phyloP scores from a whole-genome alignment of 2,888 invertebrate genomes.

The Eretmocerus hayati region DNA sequence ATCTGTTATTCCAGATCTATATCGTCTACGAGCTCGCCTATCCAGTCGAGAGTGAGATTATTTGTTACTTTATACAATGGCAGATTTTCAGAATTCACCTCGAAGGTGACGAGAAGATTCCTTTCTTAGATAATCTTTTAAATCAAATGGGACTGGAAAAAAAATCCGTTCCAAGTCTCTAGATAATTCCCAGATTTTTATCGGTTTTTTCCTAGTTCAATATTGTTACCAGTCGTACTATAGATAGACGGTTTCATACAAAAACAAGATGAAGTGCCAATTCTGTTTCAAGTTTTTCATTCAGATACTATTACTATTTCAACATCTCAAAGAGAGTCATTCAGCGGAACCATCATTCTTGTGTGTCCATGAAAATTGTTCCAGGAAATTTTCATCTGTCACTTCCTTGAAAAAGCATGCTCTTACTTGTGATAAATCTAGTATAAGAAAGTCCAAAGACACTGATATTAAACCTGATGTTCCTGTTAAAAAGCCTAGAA shows the following conservation, averaged over 20 bases:
- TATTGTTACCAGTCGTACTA: too few relatives aligned
- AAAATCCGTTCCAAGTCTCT: neutral
- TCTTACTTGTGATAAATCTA: neutral
- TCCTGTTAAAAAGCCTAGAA: too few relatives aligned
- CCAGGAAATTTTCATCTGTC: neutral
- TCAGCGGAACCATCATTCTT: neutral
- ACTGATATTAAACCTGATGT: too few relatives aligned
- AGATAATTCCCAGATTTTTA: too few relatives aligned
- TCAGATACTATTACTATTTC: neutral
- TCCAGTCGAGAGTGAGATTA: constrained; percentile 9
- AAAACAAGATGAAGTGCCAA: neutral
- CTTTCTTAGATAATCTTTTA: constrained; percentile 6
- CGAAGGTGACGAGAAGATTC: constrained; percentile 3
- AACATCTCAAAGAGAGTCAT: neutral
- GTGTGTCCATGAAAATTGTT: neutral
- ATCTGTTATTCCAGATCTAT: constrained; percentile 4
- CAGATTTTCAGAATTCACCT: neutral
- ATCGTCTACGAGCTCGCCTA: constrained; percentile 5
- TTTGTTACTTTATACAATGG: constrained; percentile 8
- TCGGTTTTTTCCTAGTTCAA: neutral
- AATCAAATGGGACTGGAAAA: constrained; percentile 3
- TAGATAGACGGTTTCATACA: neutral
- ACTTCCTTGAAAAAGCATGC: constrained; percentile 1
- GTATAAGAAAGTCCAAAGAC: too few relatives aligned
- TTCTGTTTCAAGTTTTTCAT: neutral